Conservation (phyloP, 2,113 vertebrate species). For the Bubo bubo region DNA sequence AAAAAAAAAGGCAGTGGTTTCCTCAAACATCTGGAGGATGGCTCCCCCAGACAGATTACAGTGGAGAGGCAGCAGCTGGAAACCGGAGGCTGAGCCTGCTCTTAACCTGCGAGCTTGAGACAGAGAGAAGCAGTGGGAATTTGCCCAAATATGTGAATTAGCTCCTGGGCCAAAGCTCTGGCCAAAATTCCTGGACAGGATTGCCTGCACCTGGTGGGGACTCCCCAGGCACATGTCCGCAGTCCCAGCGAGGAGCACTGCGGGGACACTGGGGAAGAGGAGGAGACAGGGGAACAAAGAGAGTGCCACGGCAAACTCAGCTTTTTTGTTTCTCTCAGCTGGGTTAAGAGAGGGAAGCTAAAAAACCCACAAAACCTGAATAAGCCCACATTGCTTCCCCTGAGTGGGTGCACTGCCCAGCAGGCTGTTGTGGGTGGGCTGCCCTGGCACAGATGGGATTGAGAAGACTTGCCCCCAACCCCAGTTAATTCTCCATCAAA, state of each 20-base stretch:
- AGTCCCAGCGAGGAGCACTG: not conserved
- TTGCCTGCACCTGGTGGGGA: not conserved
- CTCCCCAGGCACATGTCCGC: not conserved
- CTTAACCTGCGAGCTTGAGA: not conserved
- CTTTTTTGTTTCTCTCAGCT: not conserved
- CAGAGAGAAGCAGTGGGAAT: not conserved
- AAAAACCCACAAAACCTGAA: not conserved
- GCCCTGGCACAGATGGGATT: not conserved
- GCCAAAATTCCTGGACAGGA: not conserved
- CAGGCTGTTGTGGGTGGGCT: not conserved
- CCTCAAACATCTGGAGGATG: not conserved
- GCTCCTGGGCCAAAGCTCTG: not conserved
- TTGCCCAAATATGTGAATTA: not conserved
- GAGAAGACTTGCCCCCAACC: not conserved
- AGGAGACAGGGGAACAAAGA: not conserved
- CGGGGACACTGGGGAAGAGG: not conserved
- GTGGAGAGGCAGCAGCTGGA: not conserved
- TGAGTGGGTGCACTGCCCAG: rapidly evolving
- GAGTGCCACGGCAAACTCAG: not conserved
- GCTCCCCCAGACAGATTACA: not conserved
- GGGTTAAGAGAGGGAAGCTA: not conserved
- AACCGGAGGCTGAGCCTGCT: not conserved
- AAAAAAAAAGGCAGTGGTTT: not conserved
- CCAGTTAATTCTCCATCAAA: not conserved
- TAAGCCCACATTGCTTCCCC: not conserved